These are phyloP conservation scores for Pelagia noctiluca DNA, from an alignment of 30 jellyfish, hydroid and myxozoan species.

Conservation along the genomic window DNA sequence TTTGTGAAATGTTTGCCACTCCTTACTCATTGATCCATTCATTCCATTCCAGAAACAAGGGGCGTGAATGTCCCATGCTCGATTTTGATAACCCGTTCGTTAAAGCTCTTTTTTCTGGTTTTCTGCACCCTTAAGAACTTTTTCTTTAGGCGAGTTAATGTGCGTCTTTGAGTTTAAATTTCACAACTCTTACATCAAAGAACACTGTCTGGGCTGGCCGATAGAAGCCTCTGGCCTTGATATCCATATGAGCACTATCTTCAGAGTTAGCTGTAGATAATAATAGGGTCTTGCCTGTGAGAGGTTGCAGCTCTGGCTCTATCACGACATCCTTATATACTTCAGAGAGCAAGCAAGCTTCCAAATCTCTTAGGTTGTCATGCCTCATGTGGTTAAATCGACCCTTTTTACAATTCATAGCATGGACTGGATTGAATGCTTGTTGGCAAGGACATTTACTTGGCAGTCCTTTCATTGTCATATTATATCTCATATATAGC, in stretches of 20 bases:
- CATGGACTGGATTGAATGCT: conserved; percentile 9
- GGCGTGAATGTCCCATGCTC: not conserved
- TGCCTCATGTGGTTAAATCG: conserved; percentile 45
- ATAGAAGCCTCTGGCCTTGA: conserved; percentile 18
- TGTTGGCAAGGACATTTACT: conserved; percentile 36
- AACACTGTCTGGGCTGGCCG: conserved; percentile 17
- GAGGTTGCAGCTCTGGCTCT: conserved; percentile 28
- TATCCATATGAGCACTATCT: conserved; percentile 43
- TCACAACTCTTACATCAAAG: conserved; percentile 1
- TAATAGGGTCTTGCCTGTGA: not conserved
- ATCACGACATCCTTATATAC: conserved; percentile 51
- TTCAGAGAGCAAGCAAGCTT: conserved; percentile 37
- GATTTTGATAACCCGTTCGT: not conserved
- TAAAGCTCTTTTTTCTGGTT: not conserved
- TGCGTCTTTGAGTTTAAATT: not conserved
- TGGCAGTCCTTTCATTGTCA: conserved; percentile 54
- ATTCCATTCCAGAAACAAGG: not conserved
- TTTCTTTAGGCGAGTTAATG: conserved; percentile 30
- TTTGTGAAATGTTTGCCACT: no score
- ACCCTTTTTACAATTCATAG: conserved; percentile 41
- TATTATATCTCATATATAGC: conserved; percentile 26
- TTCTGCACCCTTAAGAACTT: conserved; percentile 2
- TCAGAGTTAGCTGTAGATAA: conserved; percentile 44
- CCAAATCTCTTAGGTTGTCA: conserved; percentile 6
- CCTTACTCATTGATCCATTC: not conserved